These are phyloP conservation scores for Albula glossodonta DNA, from an alignment of 2,113 vertebrate species.

Conservation along the genomic window DNA sequence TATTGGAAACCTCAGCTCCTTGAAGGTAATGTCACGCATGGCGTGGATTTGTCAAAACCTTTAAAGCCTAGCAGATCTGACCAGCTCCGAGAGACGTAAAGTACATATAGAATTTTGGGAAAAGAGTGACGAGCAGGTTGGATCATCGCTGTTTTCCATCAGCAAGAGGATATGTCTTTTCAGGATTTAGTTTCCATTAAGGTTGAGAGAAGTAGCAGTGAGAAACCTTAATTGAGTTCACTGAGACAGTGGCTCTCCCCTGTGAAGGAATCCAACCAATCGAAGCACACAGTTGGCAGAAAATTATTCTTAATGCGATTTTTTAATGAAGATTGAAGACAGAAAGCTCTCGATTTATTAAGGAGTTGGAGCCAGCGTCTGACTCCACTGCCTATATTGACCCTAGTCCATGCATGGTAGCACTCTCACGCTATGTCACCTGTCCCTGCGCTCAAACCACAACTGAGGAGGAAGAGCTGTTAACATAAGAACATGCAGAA, in stretches of 20 bases:
- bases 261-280: slow-evolving; percentile 1
- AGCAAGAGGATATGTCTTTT: background rate
- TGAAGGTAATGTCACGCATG: slow-evolving; percentile 39
- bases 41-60: slow-evolving; percentile 37
- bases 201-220: background rate
- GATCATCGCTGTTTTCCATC: background rate
- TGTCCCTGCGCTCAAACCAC: background rate
- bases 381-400: background rate
- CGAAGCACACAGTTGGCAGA: slow-evolving; percentile 42
- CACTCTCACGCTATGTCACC: background rate
- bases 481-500: background rate
- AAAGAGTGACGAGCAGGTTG: background rate
- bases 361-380: slow-evolving; percentile 37
- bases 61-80: slow-evolving; percentile 20
- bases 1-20: slow-evolving; percentile 32
- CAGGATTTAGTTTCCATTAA: background rate
- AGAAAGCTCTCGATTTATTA: slow-evolving; percentile 47
- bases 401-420: background rate
- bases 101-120: slow-evolving; percentile 19
- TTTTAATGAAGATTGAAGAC: slow-evolving; percentile 45
- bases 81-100: slow-evolving; percentile 32
- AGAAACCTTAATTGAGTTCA: slow-evolving; percentile 22
- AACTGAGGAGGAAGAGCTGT: background rate
- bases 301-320: slow-evolving; percentile 52
- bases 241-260: slow-evolving; percentile 19